Conservation (phyloP, 2,113 vertebrate genomes). For the Megatriorchis doriae region DNA sequence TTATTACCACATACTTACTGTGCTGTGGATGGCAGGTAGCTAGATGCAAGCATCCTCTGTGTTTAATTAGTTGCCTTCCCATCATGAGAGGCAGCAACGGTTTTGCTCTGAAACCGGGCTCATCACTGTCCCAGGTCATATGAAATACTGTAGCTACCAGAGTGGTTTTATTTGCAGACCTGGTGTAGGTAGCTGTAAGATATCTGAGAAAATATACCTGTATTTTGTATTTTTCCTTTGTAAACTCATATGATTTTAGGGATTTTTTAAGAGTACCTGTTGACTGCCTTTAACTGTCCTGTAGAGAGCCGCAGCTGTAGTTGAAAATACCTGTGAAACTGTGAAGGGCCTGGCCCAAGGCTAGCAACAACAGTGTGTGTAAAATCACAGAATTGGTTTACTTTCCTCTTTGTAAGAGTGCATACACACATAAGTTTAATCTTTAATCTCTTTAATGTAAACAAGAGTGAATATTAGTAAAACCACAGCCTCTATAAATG, state of each 20-base stretch:
- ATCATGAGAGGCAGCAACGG: background rate
- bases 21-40: background rate
- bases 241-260: background rate
- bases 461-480: background rate
- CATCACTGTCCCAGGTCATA: background rate
- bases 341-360: background rate
- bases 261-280: background rate
- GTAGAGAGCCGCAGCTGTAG: background rate
- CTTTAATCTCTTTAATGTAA: background rate
- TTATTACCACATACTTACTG: background rate
- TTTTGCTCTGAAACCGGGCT: background rate
- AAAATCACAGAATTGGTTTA: background rate
- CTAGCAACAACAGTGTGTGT: background rate
- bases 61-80: background rate
- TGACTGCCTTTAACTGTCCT: background rate
- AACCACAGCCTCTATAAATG: background rate
- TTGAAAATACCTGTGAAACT: background rate
- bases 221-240: background rate
- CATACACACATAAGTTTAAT: background rate
- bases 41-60: background rate
- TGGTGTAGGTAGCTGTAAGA: background rate
- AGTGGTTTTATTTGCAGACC: background rate
- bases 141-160: background rate
- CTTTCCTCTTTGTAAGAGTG: background rate
- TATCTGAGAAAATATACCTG: background rate